Evolutionary conservation across 2,888 invertebrate genomes (phyloP).

Genomic region (Idaea straminata): DNA sequence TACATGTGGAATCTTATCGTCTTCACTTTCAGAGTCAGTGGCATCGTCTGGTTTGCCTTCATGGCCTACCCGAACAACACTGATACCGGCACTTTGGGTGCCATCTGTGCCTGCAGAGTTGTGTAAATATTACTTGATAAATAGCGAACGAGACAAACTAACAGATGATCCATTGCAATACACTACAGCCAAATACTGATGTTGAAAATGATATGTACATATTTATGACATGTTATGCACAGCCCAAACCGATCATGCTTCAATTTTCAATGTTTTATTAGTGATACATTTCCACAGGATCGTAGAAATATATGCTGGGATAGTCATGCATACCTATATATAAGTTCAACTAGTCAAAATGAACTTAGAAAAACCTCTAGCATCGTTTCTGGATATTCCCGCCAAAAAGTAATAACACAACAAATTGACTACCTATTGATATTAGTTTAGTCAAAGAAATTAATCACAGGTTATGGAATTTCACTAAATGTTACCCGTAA

Average conservation of each 20-base stretch:
- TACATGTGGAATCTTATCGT: constrained; percentile 82
- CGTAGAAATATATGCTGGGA: no score
- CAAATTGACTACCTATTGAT: neutral
- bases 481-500: neutral
- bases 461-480: neutral
- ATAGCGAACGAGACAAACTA: neutral
- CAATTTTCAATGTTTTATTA: no score
- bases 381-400: neutral
- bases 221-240: no score
- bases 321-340: neutral
- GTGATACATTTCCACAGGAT: no score
- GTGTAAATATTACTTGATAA: neutral
- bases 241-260: no score
- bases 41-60: constrained; percentile 77
- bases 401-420: neutral
- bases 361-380: neutral
- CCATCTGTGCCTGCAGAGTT: constrained; percentile 62
- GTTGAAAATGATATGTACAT: no score
- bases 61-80: constrained; percentile 81
- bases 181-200: no score
- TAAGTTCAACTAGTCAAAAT: neutral
- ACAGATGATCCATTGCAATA: no score
- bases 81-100: constrained; percentile 81
- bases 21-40: constrained; percentile 78
- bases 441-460: neutral